Evolutionary conservation across 2,113 vertebrate species (phyloP).

Genomic region (Lasiurus cinereus): DNA sequence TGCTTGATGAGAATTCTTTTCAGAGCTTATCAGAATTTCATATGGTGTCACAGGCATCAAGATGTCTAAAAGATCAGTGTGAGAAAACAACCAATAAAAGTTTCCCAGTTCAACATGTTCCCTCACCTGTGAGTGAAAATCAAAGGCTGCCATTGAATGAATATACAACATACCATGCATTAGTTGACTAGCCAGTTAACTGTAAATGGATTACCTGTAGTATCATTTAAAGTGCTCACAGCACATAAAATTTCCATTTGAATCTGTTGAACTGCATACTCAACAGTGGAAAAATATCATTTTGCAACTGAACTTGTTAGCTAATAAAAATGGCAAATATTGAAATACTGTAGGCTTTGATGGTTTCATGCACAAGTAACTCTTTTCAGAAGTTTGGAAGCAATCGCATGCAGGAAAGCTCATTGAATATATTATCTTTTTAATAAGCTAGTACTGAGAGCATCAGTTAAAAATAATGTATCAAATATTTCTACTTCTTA

Average conservation of each 20-base stretch:
- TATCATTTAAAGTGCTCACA: background rate
- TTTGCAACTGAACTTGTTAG: background rate
- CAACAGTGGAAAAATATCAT: background rate
- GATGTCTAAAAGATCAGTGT: background rate
- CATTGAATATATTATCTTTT: background rate
- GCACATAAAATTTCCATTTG: background rate
- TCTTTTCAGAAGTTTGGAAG: constrained; percentile 3
- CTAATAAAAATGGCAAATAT: background rate
- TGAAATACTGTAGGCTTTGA: background rate
- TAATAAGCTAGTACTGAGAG: background rate
- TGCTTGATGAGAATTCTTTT: constrained; percentile 46
- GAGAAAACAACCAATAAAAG: background rate
- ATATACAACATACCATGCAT: background rate
- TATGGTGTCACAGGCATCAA: background rate
- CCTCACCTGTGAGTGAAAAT: constrained; percentile 34
- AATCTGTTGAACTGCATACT: background rate
- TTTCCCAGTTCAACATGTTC: background rate
- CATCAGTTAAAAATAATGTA: constrained; percentile 39
- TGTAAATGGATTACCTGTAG: background rate
- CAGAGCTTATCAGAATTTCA: background rate
- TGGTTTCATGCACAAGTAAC: background rate
- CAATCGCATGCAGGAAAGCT: background rate
- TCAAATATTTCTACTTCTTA: constrained; percentile 42
- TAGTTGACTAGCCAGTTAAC: background rate
- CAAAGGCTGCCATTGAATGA: background rate